Evolutionary conservation across 2,888 invertebrate genomes (phyloP), one percentile per base, ranked within the genome.

Genomic region (Miltochrista miniata): DNA sequence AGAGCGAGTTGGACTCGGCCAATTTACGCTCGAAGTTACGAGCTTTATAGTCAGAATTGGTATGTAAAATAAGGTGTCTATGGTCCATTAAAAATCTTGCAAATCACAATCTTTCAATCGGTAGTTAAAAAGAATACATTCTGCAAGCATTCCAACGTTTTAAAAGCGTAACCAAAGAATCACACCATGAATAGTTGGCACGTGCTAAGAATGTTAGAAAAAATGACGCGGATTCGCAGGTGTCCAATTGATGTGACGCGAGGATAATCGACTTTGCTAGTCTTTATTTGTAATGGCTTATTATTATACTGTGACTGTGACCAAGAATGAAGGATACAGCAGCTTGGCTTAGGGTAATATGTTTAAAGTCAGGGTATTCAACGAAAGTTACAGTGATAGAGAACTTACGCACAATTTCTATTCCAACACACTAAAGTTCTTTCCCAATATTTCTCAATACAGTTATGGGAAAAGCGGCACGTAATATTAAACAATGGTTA

Each of bases 161-260:
- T 51, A 50, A 18, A 72, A 61, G 70, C 79, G 67, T 78, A 67
- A 54, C 74, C 68, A 76, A 82, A 78, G 65, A 68, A 73, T 75
- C 70, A 65, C n/a, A 75, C 72, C 77, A 77, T 83, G 83, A 81
- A 79, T 74, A 70, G 72, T 68, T 63, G 80, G 87, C 89, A 87
- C 88, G 88, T 79, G 88, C 79, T 72, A 70, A 68, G 86, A 87
- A 87, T 86, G 85, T 68, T 55, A 67, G 71, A 76, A 81, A 84
- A 79, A 56, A 71, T 49, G 9, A 12, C 57, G 49, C 56, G 51
- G 71, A 68, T 65, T 69, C 61, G 60, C 59, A 51, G 61, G 51
- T 50, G 40, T 58, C 62, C 47, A 39, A 54, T 39, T 49, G 45
- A 64, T 41, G 43, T 61, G 62, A 61, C 47, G 29, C 56, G 52